These are phyloP conservation scores for Luperina nickerlii DNA, from an alignment of 2,888 invertebrate genomes.

Conservation along the genomic window DNA sequence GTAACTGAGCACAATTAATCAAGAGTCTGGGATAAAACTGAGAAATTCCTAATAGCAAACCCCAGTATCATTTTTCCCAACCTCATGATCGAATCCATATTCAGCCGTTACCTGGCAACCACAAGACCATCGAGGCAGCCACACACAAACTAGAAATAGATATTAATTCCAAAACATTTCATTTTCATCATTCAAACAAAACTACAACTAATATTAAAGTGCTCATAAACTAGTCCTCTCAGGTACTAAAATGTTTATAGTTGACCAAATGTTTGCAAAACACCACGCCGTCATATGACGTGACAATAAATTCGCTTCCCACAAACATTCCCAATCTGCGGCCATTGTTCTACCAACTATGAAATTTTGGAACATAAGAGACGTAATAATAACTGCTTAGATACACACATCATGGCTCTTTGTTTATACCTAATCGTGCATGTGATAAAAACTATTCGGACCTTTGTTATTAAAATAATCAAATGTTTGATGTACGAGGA, in stretches of 20 bases:
- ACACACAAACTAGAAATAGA: background rate
- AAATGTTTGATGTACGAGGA: constrained; percentile 5
- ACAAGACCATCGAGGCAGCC: background rate
- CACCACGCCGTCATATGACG: constrained; percentile 61
- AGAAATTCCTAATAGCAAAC: background rate
- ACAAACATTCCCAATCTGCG: constrained; percentile 67
- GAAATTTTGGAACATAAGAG: constrained; percentile 66
- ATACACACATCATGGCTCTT: constrained; percentile 32
- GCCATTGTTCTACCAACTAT: constrained; percentile 71
- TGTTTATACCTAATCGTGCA: constrained; percentile 39
- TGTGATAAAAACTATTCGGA: constrained; percentile 16
- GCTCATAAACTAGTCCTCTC: constrained; percentile 15
- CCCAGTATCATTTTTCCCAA: background rate
- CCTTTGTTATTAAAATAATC: constrained; percentile 13
- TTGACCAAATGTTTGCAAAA: constrained; percentile 70
- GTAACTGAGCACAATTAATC: background rate
- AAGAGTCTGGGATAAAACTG: background rate
- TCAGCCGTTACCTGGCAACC: background rate
- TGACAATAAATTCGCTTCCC: constrained; percentile 71
- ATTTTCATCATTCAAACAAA: constrained; percentile 24
- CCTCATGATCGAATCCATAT: background rate
- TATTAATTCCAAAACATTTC: constrained; percentile 1
- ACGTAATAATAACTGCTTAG: constrained; percentile 50
- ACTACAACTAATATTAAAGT: constrained; percentile 21
- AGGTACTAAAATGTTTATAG: constrained; percentile 61